These are phyloP conservation scores for rabbit (Oryctolagus cuniculus) DNA, from an alignment of 2,113 vertebrate genomes.

Conservation along the genomic window mOryCun1.1 NC_091438.1:111945001-111945500, in stretches of 20 bases:
- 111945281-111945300: no score
- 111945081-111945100: neutral
- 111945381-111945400: neutral
- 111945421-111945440: neutral
- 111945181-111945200: neutral
- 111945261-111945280: no score
- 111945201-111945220: neutral
- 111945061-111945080: neutral
- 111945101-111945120: neutral
- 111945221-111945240: no score
- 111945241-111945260: no score
- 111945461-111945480: neutral
- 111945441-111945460: neutral
- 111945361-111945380: neutral
- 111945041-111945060: neutral
- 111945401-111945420: neutral
- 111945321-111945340: neutral
- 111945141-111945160: no score
- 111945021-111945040: neutral
- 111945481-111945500: neutral
- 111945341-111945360: constrained; percentile 12
- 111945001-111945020: neutral
- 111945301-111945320: neutral
- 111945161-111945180: neutral
- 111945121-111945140: no score